A percentile compares a stretch with the other conserved stretches of the same genome.
These are phyloP conservation scores for Incurvaria masculella DNA, from an alignment of 2,888 invertebrate genomes.

Conservation along the genomic window DNA sequence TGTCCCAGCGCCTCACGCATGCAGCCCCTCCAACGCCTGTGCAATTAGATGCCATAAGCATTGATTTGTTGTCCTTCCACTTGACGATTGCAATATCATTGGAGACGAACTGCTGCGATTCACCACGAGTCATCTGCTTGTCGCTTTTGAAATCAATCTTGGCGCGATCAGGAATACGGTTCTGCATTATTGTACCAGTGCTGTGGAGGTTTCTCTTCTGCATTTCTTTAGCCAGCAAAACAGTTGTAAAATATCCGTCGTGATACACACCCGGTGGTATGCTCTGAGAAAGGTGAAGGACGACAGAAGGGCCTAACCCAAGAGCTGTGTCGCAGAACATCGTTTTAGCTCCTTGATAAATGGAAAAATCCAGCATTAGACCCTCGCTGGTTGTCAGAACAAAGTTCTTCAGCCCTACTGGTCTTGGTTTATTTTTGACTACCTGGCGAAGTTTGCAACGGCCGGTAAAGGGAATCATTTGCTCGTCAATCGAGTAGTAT, in stretches of 20 bases:
- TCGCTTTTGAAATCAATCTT: constrained; percentile 6
- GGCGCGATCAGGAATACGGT: constrained; percentile 5
- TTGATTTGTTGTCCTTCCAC: constrained; percentile 16
- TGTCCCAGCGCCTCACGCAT: constrained; percentile 16
- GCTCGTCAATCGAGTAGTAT: constrained; percentile 4
- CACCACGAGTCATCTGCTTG: constrained; percentile 4
- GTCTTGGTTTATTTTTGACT: constrained; percentile 14
- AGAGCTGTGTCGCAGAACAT: constrained; percentile 10
- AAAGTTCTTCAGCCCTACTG: constrained; percentile 17
- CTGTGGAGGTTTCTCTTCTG: constrained; percentile 1
- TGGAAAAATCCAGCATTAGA: constrained; percentile 17
- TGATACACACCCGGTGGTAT: constrained; percentile 10
- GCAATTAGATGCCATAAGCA: constrained; percentile 16
- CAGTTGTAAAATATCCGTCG: constrained; percentile 10
- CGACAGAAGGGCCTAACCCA: constrained; percentile 10
- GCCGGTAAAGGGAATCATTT: constrained; percentile 14
- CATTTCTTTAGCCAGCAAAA: constrained; percentile 5
- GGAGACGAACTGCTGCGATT: constrained; percentile 8
- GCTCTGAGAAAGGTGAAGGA: constrained; percentile 12
- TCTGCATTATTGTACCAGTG: constrained; percentile 9
- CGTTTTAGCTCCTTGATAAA: constrained; percentile 15
- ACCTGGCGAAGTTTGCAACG: constrained; percentile 15
- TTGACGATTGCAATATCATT: constrained; percentile 11
- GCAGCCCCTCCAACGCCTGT: constrained; percentile 5
- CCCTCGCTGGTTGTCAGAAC: constrained; percentile 16